Evolutionary conservation across 2,113 vertebrate species (phyloP).

Genomic region (Tachysurus fulvidraco): DNA sequence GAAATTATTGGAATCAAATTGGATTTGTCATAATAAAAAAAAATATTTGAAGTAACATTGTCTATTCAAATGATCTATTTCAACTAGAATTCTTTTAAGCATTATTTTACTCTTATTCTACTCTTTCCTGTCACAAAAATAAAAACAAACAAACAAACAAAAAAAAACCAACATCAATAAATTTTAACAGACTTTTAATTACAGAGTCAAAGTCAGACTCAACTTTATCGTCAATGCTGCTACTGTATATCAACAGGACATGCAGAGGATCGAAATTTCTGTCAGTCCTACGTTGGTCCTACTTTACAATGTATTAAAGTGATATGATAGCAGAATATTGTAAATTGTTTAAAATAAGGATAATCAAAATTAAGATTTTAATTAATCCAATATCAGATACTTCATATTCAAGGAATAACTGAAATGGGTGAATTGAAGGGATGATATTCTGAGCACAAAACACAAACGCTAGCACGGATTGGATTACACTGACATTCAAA

Average conservation of each 20-base stretch:
- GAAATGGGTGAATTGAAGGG: not conserved
- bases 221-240: too few relatives aligned
- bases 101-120: too few relatives aligned
- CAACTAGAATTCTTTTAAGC: too few relatives aligned
- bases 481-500: not conserved
- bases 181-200: not conserved
- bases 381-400: not conserved
- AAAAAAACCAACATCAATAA: not conserved
- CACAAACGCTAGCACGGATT: not conserved
- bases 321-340: not conserved
- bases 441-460: not conserved
- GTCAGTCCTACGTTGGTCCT: too few relatives aligned
- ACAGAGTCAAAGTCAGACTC: not conserved
- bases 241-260: too few relatives aligned
- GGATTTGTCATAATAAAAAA: too few relatives aligned
- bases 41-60: too few relatives aligned
- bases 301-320: not conserved
- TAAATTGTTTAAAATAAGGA: not conserved
- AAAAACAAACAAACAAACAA: too few relatives aligned
- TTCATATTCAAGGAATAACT: not conserved
- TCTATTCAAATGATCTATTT: too few relatives aligned
- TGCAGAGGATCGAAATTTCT: too few relatives aligned
- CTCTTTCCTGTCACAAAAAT: not conserved
- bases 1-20: too few relatives aligned
- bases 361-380: not conserved